A percentile compares a stretch with the other conserved stretches of the same genome.
Conservation (phyloP, 2,797 vertebrate species). For the Morus bassanus region DNA sequence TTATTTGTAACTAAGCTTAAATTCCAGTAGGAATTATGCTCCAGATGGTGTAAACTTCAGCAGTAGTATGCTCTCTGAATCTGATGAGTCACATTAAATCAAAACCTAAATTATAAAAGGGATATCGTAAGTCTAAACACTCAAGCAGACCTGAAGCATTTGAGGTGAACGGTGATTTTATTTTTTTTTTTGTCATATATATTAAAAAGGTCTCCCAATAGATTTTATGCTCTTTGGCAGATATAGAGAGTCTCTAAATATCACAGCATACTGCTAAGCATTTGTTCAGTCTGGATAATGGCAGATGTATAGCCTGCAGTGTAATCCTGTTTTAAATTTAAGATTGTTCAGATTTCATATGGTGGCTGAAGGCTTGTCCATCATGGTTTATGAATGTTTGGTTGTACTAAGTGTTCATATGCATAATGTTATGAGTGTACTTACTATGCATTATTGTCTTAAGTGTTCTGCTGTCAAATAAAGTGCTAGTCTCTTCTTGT, state of each 20-base stretch:
- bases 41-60: constrained; percentile 18
- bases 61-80: not conserved
- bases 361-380: constrained; percentile 20
- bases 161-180: not conserved
- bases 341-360: not conserved
- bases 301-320: constrained; percentile 50
- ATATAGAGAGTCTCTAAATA: not conserved
- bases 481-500: not conserved
- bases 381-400: constrained; percentile 22
- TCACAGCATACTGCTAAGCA: constrained; percentile 32
- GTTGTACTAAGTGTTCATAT: not conserved
- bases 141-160: not conserved
- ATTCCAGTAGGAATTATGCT: not conserved
- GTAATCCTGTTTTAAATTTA: constrained; percentile 17
- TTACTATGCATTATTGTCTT: not conserved
- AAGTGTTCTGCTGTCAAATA: not conserved
- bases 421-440: not conserved
- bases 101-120: not conserved
- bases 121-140: not conserved
- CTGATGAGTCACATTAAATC: constrained; percentile 5
- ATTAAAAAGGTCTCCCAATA: not conserved
- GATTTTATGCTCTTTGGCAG: not conserved
- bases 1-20: not conserved
- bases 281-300: constrained; percentile 33
- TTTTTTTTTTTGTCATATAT: not conserved